phyloP scores from a whole-genome alignment of 2,797 vertebrate species.

The Spizella passerina region DNA sequence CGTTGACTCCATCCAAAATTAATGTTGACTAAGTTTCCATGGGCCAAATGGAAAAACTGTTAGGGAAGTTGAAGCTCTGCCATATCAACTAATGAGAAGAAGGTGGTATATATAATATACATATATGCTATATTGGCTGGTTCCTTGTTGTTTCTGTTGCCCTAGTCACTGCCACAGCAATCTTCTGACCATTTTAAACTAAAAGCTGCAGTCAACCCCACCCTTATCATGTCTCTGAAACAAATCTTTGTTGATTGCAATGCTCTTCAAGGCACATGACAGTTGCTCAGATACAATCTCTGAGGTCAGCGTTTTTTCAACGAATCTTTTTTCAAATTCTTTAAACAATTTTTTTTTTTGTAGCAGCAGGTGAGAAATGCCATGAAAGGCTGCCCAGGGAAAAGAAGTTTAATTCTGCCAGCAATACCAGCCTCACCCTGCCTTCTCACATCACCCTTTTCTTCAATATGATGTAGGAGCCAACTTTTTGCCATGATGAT shows the following conservation, averaged over 20 bases:
- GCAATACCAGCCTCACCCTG: not conserved
- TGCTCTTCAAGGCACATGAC: not conserved
- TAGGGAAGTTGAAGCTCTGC: not conserved
- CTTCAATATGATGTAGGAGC: not conserved
- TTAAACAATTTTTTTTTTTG: not conserved
- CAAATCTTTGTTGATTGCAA: not conserved
- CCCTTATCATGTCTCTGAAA: not conserved
- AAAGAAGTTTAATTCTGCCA: not conserved
- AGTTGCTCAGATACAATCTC: constrained; percentile 19
- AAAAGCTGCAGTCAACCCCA: not conserved
- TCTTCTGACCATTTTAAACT: not conserved
- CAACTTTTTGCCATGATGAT: not conserved
- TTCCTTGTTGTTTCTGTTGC: not conserved
- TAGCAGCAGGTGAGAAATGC: not conserved
- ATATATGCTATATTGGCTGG: not conserved
- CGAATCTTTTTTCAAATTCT: not conserved
- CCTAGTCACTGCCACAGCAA: not conserved
- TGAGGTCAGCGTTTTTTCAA: not conserved
- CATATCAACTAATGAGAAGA: constrained; percentile 15
- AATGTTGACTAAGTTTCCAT: not conserved
- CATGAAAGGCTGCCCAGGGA: not conserved
- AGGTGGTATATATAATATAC: not conserved
- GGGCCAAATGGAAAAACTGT: not conserved
- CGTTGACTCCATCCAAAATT: not conserved
- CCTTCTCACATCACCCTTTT: not conserved